Conservation (phyloP, 2,888 invertebrate species). For the Trachelus troglodyta region DNA sequence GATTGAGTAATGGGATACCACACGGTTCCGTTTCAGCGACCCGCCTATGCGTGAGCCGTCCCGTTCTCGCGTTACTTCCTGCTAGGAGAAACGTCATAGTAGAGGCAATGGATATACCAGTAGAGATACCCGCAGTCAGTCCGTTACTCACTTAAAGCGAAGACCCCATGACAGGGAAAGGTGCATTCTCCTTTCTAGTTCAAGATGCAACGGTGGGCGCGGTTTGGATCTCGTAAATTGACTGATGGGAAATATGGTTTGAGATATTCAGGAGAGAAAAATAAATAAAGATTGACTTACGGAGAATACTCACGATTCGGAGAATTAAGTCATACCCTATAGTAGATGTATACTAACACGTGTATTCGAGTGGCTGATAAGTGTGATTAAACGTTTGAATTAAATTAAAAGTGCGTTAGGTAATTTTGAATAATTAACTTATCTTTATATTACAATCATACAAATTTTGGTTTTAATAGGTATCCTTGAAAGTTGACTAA, state of each 20-base stretch:
- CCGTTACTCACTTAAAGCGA: not conserved
- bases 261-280: not conserved
- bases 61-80: not conserved
- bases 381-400: not conserved
- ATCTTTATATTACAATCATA: not conserved
- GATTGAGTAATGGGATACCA: constrained; percentile 23
- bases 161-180: not conserved
- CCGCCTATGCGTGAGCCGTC: not conserved
- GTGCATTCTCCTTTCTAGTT: not conserved
- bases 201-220: not conserved
- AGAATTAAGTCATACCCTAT: not conserved
- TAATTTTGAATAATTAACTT: not conserved
- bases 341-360: not conserved
- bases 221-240: not conserved
- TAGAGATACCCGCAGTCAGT: not conserved
- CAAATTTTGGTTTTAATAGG: not conserved
- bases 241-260: not conserved
- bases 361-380: not conserved
- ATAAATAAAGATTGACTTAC: not conserved
- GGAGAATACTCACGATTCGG: not conserved
- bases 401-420: not conserved
- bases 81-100: not conserved
- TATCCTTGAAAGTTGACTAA: not conserved
- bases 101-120: not conserved
- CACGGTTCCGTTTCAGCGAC: not conserved